phyloP scores from a whole-genome alignment of 2,888 invertebrate genomes.

The Hemaris fuciformis region DNA sequence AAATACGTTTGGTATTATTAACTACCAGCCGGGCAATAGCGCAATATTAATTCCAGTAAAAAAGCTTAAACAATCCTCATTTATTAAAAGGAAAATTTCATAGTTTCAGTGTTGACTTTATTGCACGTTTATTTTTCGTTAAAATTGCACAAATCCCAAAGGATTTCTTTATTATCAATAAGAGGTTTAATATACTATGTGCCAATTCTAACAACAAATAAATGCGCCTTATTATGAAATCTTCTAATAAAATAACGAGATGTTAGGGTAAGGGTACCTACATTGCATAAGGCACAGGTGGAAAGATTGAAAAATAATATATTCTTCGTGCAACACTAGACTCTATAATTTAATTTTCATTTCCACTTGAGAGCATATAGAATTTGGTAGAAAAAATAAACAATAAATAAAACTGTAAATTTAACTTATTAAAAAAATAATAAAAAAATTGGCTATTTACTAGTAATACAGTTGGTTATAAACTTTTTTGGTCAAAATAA shows the following conservation, averaged over 20 bases:
- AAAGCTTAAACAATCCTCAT: slow-evolving; percentile 28
- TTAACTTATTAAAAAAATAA: no score
- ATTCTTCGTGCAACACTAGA: no score
- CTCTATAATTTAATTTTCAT: background rate
- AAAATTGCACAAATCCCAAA: slow-evolving; percentile 39
- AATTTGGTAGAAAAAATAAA: background rate
- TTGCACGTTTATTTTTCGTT: slow-evolving; percentile 37
- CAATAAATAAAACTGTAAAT: background rate
- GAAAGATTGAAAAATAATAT: background rate
- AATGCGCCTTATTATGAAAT: slow-evolving; percentile 28
- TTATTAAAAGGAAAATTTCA: slow-evolving; percentile 15
- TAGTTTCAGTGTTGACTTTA: slow-evolving; percentile 16
- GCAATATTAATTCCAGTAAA: slow-evolving; percentile 18
- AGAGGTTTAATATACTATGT: slow-evolving; percentile 25
- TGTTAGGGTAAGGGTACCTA: background rate
- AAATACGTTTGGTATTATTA: background rate
- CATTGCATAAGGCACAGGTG: background rate
- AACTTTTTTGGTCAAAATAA: no score
- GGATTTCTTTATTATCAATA: slow-evolving; percentile 24
- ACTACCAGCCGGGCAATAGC: background rate
- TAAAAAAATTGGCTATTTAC: no score
- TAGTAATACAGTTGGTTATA: no score
- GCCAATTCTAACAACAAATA: slow-evolving; percentile 41
- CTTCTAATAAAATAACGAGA: slow-evolving; percentile 15
- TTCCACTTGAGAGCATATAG: background rate